Percentiles rank a stretch among this genome's conserved stretches.
Conservation (phyloP, 2,113 vertebrate genomes). For the Callaeas wilsoni region DNA sequence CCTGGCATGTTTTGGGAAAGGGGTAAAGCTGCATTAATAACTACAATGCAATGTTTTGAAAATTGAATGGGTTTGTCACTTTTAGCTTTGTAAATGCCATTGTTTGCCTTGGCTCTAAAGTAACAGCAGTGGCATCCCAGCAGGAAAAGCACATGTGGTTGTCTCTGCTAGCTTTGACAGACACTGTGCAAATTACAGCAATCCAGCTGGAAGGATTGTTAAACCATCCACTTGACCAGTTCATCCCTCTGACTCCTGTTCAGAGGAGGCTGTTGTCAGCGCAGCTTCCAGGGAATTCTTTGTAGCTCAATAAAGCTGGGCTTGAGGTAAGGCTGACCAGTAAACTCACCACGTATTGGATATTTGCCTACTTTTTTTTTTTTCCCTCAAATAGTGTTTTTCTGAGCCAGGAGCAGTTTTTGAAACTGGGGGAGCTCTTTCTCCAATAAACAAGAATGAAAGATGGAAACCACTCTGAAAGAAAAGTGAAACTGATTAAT, state of each 20-base stretch:
- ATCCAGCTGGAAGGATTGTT: not conserved
- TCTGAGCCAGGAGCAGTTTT: not conserved
- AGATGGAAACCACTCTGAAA: not conserved
- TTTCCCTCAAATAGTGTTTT: not conserved
- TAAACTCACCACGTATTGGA: rapidly evolving
- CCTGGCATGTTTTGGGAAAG: not conserved
- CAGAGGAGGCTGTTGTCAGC: not conserved
- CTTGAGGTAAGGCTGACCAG: not conserved
- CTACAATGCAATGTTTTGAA: not conserved
- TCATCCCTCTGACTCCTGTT: not conserved
- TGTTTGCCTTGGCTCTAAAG: not conserved
- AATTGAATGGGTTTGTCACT: not conserved
- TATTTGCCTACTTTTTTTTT: not conserved
- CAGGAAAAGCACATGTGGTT: not conserved
- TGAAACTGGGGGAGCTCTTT: not conserved
- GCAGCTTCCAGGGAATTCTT: not conserved
- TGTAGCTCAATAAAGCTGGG: not conserved
- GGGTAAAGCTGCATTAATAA: not conserved
- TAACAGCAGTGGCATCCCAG: not conserved
- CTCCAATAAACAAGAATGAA: not conserved
- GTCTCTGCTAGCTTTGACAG: not conserved
- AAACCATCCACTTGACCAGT: not conserved
- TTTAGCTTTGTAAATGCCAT: not conserved
- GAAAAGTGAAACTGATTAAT: not conserved
- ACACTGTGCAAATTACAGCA: not conserved